Conservation (phyloP, 2,888 invertebrate species). For the Cantharis rufa region DNA sequence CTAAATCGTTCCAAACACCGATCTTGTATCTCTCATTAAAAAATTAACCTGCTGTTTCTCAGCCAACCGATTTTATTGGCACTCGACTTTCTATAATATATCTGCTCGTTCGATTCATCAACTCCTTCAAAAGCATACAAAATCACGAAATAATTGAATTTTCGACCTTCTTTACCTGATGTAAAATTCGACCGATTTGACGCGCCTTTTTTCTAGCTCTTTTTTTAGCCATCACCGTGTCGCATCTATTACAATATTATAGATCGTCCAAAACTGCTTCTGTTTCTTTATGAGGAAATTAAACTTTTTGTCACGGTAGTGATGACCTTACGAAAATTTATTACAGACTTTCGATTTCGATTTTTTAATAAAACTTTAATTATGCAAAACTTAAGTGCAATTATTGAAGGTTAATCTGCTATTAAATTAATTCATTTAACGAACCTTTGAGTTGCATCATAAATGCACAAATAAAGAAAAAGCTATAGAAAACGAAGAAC, state of each 20-base stretch:
- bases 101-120: background rate
- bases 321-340: conserved; percentile 11
- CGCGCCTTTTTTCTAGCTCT: conserved; percentile 13
- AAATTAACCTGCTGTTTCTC: background rate
- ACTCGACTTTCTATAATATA: background rate
- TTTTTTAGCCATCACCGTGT: conserved; percentile 11
- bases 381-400: background rate
- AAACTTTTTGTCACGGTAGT: conserved; percentile 5
- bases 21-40: background rate
- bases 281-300: conserved; percentile 22
- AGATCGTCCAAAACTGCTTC: conserved; percentile 21
- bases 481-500: no score
- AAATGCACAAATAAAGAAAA: no score
- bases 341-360: conserved; percentile 9
- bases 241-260: conserved; percentile 26
- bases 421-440: background rate
- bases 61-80: background rate
- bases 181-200: conserved; percentile 30
- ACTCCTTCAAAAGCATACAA: conserved; percentile 15
- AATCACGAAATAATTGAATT: conserved; percentile 31
- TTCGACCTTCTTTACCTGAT: conserved; percentile 29
- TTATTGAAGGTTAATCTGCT: background rate
- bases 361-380: background rate
- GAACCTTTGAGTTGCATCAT: background rate
- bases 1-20: background rate